phyloP scores from a whole-genome alignment of 2,888 invertebrate genomes.

The Stegana nigrithorax region DNA sequence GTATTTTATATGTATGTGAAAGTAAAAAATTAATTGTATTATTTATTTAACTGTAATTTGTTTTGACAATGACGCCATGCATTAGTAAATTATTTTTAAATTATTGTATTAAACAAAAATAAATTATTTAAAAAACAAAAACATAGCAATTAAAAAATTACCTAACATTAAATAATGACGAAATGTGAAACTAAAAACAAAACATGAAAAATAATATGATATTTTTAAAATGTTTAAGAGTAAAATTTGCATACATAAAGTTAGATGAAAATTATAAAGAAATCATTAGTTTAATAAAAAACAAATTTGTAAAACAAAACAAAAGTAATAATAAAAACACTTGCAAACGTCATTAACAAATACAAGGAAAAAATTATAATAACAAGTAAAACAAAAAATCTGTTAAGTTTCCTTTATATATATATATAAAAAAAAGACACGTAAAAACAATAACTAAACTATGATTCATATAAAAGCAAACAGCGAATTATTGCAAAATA shows the following conservation, averaged over 20 bases:
- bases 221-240: constrained; percentile 2
- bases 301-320: background rate
- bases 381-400: background rate
- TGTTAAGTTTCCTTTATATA: constrained; percentile 14
- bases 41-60: constrained; percentile 13
- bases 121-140: constrained; percentile 26
- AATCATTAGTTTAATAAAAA: background rate
- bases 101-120: constrained; percentile 16
- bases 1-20: constrained; percentile 37
- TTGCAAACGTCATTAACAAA: constrained; percentile 1
- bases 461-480: background rate
- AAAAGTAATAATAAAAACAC: background rate
- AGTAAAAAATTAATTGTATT: constrained; percentile 15
- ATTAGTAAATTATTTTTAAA: background rate
- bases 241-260: background rate
- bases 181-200: background rate
- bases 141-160: constrained; percentile 23
- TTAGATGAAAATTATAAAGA: background rate
- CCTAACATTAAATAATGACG: constrained; percentile 31
- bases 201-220: background rate
- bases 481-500: background rate
- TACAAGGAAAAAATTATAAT: too few species aligned
- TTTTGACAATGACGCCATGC: background rate
- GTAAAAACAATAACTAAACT: background rate
- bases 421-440: background rate